These are phyloP conservation scores for Unio pictorum DNA, from an alignment of 2,888 invertebrate species.

Conservation along the genomic window DNA sequence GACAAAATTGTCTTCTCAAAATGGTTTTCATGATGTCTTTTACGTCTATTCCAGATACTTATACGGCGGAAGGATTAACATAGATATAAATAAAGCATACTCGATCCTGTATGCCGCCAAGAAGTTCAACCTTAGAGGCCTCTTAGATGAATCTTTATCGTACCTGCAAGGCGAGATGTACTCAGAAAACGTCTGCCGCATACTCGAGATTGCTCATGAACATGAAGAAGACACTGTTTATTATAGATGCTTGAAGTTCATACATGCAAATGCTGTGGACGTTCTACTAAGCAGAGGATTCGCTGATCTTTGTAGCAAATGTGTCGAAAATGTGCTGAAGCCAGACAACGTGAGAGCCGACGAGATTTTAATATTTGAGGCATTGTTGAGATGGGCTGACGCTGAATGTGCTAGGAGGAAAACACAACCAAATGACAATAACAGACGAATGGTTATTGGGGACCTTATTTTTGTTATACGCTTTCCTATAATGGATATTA, in stretches of 20 bases:
- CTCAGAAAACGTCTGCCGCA: constrained; percentile 24
- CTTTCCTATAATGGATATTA: constrained; percentile 21
- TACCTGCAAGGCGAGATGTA: constrained; percentile 24
- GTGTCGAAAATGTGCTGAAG: constrained; percentile 23
- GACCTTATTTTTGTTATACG: constrained; percentile 15
- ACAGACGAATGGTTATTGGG: constrained; percentile 20
- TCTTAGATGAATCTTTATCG: constrained; percentile 16
- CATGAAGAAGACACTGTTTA: constrained; percentile 11
- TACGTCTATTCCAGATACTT: constrained; percentile 17
- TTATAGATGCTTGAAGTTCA: constrained; percentile 23
- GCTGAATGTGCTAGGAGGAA: constrained; percentile 17
- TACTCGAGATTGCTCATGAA: constrained; percentile 21
- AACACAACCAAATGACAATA: constrained; percentile 14
- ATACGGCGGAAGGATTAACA: constrained; percentile 21
- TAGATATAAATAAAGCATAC: constrained; percentile 6
- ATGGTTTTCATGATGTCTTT: no score
- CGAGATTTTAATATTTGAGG: constrained; percentile 25
- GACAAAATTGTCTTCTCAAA: no score
- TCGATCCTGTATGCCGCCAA: constrained; percentile 9
- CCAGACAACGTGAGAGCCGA: constrained; percentile 28
- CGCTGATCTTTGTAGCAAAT: constrained; percentile 16
- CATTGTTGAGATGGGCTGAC: constrained; percentile 26
- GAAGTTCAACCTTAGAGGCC: constrained; percentile 12
- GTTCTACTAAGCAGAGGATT: constrained; percentile 18
- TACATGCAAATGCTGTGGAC: constrained; percentile 25